Conservation (phyloP, 2,797 vertebrate species). For the Rhinophrynus dorsalis region DNA sequence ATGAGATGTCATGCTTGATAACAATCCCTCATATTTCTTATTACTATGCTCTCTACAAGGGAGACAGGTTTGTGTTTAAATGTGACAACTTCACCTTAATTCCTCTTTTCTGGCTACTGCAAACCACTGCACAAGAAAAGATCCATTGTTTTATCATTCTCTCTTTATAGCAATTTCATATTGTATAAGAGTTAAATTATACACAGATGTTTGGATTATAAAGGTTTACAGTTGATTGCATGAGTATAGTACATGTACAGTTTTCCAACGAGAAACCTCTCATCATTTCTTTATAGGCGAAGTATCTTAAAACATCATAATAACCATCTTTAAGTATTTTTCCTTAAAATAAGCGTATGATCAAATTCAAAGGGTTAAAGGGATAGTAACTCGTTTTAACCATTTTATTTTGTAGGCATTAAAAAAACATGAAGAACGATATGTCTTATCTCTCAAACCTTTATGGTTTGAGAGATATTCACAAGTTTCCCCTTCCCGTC, state of each 20-base stretch:
- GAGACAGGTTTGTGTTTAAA: slow-evolving; percentile 35
- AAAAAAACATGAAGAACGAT: no score
- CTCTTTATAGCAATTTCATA: background rate
- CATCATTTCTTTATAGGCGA: no score
- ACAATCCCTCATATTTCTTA: slow-evolving; percentile 33
- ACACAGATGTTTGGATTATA: background rate
- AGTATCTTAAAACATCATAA: no score
- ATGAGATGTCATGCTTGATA: slow-evolving; percentile 25
- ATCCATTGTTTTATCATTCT: background rate
- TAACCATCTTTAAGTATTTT: no score
- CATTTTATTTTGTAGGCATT: no score
- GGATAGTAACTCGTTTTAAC: no score
- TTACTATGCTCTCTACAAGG: slow-evolving; percentile 16
- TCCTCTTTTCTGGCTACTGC: slow-evolving; percentile 40
- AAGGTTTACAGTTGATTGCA: background rate
- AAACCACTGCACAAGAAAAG: background rate
- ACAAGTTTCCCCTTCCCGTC: no score
- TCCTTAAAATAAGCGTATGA: no score
- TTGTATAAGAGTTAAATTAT: background rate
- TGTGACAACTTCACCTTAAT: slow-evolving; percentile 41
- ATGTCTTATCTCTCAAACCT: no score
- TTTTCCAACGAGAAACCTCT: no score
- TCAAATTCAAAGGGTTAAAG: no score
- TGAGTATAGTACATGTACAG: background rate
- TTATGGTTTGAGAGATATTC: no score